Percentiles rank a stretch among this genome's conserved stretches.
Evolutionary conservation across 2,797 vertebrate genomes (phyloP).

Genomic region (Toxotes lorentzi): DNA sequence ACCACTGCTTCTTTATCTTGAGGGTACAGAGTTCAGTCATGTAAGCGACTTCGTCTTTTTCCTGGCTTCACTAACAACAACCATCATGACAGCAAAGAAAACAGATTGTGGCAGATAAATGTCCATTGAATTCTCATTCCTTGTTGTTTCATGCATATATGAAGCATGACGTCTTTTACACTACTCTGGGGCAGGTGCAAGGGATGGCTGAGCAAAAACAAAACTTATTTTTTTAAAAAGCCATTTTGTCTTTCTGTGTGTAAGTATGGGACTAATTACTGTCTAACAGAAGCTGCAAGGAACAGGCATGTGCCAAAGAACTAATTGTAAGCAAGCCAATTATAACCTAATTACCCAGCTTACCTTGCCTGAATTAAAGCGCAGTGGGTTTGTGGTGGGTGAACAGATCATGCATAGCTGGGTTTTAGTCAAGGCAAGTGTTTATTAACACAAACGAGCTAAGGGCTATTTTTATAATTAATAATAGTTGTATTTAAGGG

Average conservation of each 20-base stretch:
- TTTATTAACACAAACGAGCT: constrained; percentile 71
- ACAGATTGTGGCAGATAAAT: constrained; percentile 63
- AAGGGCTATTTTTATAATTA: constrained; percentile 55
- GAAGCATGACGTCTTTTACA: background rate
- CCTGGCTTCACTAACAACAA: constrained; percentile 62
- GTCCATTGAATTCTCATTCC: constrained; percentile 26
- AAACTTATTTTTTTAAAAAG: constrained; percentile 3
- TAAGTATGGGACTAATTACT: constrained; percentile 61
- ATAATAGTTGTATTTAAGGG: constrained; percentile 30
- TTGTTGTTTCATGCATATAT: constrained; percentile 23
- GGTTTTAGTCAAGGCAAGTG: constrained; percentile 63
- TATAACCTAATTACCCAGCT: constrained; percentile 78
- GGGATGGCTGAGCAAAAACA: constrained; percentile 10
- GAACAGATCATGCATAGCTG: constrained; percentile 68
- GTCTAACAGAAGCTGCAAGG: constrained; percentile 57
- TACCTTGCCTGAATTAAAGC: constrained; percentile 76
- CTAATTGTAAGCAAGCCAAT: constrained; percentile 76
- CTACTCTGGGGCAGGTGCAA: constrained; percentile 8
- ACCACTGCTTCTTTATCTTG: constrained; percentile 64
- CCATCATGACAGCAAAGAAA: constrained; percentile 60
- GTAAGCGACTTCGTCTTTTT: constrained; percentile 57
- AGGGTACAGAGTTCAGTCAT: constrained; percentile 67
- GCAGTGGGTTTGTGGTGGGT: constrained; percentile 59
- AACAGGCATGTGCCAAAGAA: constrained; percentile 67
- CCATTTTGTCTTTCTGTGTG: constrained; percentile 35